phyloP scores from a whole-genome alignment of 2,113 vertebrate species.

The Platysteira castanea region DNA sequence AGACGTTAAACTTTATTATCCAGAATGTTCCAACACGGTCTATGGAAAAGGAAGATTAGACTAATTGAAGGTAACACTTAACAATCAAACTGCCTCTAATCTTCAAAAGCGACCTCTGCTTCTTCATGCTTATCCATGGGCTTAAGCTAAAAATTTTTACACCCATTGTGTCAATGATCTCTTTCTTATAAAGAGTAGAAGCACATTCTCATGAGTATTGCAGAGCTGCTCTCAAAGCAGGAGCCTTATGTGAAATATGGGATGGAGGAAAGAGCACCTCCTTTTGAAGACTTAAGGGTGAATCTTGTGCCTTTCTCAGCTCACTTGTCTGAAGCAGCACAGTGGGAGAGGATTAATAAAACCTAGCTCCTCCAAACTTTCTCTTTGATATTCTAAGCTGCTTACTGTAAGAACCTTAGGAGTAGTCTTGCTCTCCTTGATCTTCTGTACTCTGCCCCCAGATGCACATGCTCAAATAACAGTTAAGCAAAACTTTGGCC shows the following conservation, averaged over 20 bases:
- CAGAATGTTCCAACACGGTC: neutral
- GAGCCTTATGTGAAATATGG: neutral
- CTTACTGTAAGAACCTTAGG: slow-evolving; percentile 40
- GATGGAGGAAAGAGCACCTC: neutral
- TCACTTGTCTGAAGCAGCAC: neutral
- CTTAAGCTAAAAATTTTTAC: neutral
- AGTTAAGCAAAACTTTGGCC: neutral
- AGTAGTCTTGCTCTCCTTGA: slow-evolving; percentile 9
- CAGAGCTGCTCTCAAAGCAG: neutral
- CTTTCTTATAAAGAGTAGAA: neutral
- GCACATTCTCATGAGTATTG: neutral
- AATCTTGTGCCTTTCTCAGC: neutral
- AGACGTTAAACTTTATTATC: neutral
- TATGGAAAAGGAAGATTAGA: neutral
- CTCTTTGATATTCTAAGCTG: slow-evolving; percentile 54
- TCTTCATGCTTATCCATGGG: neutral
- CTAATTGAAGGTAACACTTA: neutral
- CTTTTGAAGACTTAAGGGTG: neutral
- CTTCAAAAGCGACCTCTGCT: neutral
- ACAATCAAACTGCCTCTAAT: neutral
- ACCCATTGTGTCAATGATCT: neutral
- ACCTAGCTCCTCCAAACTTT: neutral
- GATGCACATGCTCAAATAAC: neutral
- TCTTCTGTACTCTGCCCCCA: neutral
- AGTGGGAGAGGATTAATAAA: slow-evolving; percentile 7